These are phyloP conservation scores for Drepanosiphum platanoidis DNA, from an alignment of 2,888 invertebrate genomes.

Conservation along the genomic window DNA sequence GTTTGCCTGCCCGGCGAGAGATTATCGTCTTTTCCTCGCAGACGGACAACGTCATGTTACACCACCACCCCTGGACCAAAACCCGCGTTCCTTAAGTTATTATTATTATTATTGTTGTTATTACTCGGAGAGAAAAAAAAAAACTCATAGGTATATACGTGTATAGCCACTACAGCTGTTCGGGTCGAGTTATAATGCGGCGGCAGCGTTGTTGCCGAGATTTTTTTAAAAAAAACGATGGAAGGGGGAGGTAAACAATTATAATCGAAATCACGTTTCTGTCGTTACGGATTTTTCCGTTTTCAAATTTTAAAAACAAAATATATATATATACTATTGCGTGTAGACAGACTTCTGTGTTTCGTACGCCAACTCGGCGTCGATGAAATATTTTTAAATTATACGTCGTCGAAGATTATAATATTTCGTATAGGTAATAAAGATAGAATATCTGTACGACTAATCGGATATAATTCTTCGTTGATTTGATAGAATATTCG, in stretches of 20 bases:
- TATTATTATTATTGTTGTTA: neutral
- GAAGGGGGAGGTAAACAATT: neutral
- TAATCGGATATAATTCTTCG: neutral
- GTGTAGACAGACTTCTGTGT: no score
- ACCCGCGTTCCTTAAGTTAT: neutral
- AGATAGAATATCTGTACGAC: no score
- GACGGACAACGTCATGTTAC: neutral
- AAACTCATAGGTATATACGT: neutral
- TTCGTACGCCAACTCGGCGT: neutral
- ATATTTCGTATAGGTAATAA: no score
- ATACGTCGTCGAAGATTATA: no score
- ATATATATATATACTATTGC: neutral
- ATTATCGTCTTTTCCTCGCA: neutral
- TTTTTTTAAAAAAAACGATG: no score
- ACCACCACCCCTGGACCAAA: no score
- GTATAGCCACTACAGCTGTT: neutral
- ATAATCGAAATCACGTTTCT: neutral
- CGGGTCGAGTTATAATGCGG: neutral
- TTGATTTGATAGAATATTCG: neutral
- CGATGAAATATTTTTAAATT: no score
- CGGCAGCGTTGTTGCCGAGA: neutral
- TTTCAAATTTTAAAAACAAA: neutral
- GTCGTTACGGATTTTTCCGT: neutral
- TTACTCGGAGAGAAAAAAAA: neutral
- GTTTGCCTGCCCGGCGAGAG: neutral